Evolutionary conservation across 2,888 invertebrate genomes (phyloP), one percentile per base, ranked within the genome.

Genomic region (Anthrax anthrax): DNA sequence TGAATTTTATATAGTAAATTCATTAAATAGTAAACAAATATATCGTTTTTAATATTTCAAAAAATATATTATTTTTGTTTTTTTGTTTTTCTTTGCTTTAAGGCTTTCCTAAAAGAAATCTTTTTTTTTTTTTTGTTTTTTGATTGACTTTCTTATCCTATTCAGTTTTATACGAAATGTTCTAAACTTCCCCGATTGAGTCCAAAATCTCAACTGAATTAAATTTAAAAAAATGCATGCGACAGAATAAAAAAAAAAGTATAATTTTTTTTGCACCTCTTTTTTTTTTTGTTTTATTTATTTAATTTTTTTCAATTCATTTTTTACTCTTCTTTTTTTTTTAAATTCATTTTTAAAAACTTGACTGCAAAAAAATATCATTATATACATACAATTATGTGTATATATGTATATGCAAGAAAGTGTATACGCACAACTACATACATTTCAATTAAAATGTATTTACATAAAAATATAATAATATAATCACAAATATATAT

Each of bases 131-230:
- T 38, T 57, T 59, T 61, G 59, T 61, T 23, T 23, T 23, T 23
- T 23, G 4, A 23, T 23, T 23, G 23, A 23, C 23, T 8, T 23
- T 23, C 23, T 59, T 52, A 54, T 52, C 54, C 58, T 58, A 59
- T 62, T 57, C 60, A 62, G 61, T 60, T 62, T 60, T 60, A 61
- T n/a, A n/a, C n/a, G n/a, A n/a, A n/a, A n/a, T n/a, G n/a, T 59
- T 59, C 61, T 62, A 60, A 58, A 57, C 58, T 58, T 58, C 55
- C 61, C 64, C 60, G 65, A 63, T 61, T 65, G 65, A 65, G 64
- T 64, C 62, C 64, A 65, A 63, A 66, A 65, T 64, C 63, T 64
- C 65, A 65, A 66, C 65, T 66, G 65, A 65, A 64, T 61, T 64
- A 37, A 32, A 32, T 32, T 60, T 59, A 58, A 62, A 58, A 62